Evolutionary conservation across 2,113 vertebrate species (phyloP).

Genomic region (Megalops atlanticus): DNA sequence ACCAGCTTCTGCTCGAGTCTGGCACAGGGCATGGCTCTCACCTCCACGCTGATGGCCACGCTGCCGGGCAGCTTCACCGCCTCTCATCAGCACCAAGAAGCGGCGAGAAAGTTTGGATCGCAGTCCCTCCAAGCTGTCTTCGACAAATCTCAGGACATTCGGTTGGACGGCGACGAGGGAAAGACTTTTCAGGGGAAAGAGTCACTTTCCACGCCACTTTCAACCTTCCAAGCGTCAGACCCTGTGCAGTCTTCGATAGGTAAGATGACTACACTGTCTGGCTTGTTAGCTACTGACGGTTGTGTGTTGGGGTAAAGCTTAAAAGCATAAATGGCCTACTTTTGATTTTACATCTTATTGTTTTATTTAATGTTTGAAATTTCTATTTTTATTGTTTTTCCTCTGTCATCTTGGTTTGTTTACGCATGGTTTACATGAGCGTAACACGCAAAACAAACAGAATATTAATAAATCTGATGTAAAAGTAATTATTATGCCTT

Average conservation of each 20-base stretch:
- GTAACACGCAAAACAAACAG: conserved; percentile 45
- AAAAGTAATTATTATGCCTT: background rate
- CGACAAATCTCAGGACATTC: conserved; percentile 80
- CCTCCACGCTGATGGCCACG: conserved; percentile 91
- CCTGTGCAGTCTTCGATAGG: conserved; percentile 79
- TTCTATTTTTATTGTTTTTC: background rate
- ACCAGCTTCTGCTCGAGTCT: conserved; percentile 88
- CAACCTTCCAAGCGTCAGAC: conserved; percentile 81
- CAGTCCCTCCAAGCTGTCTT: conserved; percentile 78
- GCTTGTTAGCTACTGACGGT: background rate
- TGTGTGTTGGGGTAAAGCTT: background rate
- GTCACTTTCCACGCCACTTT: conserved; percentile 67
- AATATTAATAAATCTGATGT: background rate
- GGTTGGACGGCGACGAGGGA: conserved; percentile 81
- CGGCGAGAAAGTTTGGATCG: conserved; percentile 83
- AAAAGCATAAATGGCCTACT: background rate
- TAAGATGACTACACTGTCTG: conserved; percentile 57
- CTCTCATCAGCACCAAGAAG: conserved; percentile 83
- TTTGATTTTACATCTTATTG: background rate
- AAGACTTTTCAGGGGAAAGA: conserved; percentile 84
- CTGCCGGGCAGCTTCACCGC: conserved; percentile 87
- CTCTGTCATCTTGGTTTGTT: background rate
- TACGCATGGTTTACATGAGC: conserved; percentile 16
- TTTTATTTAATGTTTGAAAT: no score
- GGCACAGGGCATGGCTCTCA: conserved; percentile 92